These are phyloP conservation scores for Eremobia ochroleuca DNA, from an alignment of 2,888 invertebrate species.

Conservation along the genomic window DNA sequence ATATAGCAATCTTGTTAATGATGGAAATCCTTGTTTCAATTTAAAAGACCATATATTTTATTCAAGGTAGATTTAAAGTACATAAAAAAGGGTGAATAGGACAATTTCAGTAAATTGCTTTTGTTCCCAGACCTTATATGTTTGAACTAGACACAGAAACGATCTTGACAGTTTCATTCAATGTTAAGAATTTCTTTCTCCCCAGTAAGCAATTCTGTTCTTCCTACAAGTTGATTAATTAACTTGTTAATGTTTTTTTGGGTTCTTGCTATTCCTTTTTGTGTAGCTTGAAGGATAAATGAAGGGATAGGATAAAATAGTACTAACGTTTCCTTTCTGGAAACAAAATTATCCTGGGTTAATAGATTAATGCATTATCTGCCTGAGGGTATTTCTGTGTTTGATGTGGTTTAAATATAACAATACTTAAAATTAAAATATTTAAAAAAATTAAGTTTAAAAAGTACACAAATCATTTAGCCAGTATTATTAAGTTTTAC, in stretches of 20 bases:
- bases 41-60: neutral
- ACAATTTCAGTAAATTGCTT: neutral
- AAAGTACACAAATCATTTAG: neutral
- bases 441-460: too few relatives aligned
- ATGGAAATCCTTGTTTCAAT: neutral
- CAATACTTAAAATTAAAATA: too few relatives aligned
- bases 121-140: neutral
- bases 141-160: neutral
- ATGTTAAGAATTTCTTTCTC: conserved; percentile 58
- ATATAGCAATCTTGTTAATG: neutral
- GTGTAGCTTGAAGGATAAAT: conserved; percentile 56
- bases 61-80: neutral
- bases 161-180: conserved; percentile 38
- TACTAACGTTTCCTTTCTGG: conserved; percentile 22
- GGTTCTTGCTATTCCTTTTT: conserved; percentile 50
- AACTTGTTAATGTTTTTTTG: conserved; percentile 71
- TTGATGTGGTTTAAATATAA: neutral
- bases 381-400: neutral
- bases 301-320: conserved; percentile 48
- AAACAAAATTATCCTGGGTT: conserved; percentile 19
- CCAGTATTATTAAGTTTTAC: neutral
- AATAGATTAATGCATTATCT: conserved; percentile 21
- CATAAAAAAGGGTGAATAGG: neutral
- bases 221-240: conserved; percentile 74
- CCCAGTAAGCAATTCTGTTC: conserved; percentile 62